phyloP scores from a whole-genome alignment of 2,888 invertebrate genomes.

The Therioaphis trifolii region DNA sequence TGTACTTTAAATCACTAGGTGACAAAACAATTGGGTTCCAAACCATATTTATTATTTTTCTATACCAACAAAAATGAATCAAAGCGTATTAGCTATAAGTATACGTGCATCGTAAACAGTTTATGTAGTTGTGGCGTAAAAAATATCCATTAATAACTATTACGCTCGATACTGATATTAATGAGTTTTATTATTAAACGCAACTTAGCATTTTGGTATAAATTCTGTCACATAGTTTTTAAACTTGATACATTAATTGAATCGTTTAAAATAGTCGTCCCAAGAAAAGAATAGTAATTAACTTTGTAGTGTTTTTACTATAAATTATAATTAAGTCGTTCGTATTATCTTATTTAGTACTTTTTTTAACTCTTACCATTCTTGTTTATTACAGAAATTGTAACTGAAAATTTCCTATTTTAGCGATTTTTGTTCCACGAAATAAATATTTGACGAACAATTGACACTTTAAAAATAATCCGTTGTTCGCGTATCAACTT shows the following conservation, averaged over 20 bases:
- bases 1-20: neutral
- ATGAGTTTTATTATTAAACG: conserved; percentile 21
- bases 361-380: neutral
- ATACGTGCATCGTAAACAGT: neutral
- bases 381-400: neutral
- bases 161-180: neutral
- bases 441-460: neutral
- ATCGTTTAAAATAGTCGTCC: neutral
- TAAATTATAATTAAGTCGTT: conserved; percentile 3
- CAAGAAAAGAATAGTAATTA: conserved; percentile 28
- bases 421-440: neutral
- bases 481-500: neutral
- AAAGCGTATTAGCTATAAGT: neutral
- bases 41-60: neutral
- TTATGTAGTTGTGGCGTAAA: neutral
- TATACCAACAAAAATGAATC: neutral
- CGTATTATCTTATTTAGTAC: conserved; percentile 10
- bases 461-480: no score
- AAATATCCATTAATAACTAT: neutral
- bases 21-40: neutral
- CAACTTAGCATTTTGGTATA: conserved; percentile 27
- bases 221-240: conserved; percentile 15
- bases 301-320: neutral
- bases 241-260: conserved; percentile 32
- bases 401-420: neutral